Evolutionary conservation across 2,797 vertebrate genomes (phyloP), one percentile per base, ranked within the genome.

Genomic region (Siniperca undulata): DNA sequence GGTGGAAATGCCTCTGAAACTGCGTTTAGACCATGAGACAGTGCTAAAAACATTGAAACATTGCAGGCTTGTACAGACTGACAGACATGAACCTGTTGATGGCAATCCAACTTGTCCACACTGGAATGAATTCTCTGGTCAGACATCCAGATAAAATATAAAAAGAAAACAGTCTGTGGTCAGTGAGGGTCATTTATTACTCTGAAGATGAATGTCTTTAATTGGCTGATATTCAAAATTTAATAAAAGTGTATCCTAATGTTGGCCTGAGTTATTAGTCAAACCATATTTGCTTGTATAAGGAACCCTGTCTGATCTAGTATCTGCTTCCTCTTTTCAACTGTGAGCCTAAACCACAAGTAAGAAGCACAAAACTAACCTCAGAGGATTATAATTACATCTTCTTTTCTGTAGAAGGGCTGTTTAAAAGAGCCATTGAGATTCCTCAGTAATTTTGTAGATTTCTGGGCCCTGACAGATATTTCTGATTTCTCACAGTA

Each of bases 341-440:
- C 70, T 77, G 40, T 70, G 42, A 81, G 78, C 17, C 38, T 30
- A 24, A 74, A 77, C 71, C 78, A 53, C 70, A 77, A 78, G 53
- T 72, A 70, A 75, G 40, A 78, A 82, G 53, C 69, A 79, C 75
- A 74, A 74, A 66, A 71, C 40, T 61, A 50, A 71, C 78, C 66
- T 61, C 72, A 80, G 75, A 82, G 61, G 67, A 77, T 53, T 74
- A 62, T 74, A 85, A 86, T 85, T 74, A 82, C 68, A 46, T 59
- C 52, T 55, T 73, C 8, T 71, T 58, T 72, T 90, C 68, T 79
- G 58, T 72, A 58, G 61, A 74, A 60, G 42, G 34, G 7, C 22
- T 77, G 7, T 48, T 82, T 58, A 52, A 81, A 72, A 42, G 50
- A 75, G 14, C 40, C 24, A 46, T 80, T 60, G 4, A 62, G 34